A percentile compares a stretch with the other conserved stretches of the same genome.
These are phyloP conservation scores for Paelopatides confundens DNA, from an alignment of 53 echinoderm and acorn worm genomes.

Conservation along the genomic window DNA sequence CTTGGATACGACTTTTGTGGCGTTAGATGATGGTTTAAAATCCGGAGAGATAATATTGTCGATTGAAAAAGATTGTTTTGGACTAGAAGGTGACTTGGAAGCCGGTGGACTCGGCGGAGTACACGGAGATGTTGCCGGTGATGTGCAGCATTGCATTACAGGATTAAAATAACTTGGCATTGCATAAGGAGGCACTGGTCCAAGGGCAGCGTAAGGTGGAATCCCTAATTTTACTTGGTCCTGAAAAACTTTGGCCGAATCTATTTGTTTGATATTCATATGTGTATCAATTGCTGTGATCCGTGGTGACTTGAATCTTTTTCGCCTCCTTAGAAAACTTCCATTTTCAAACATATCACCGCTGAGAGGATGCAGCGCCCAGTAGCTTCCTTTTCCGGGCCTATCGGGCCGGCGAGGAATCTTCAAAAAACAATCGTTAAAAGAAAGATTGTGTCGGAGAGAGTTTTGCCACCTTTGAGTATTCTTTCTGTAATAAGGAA, in stretches of 20 bases:
- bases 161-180: conserved; percentile 60
- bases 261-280: conserved; percentile 95
- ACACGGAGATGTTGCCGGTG: conserved; percentile 64
- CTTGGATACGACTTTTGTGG: background rate
- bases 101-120: conserved; percentile 70
- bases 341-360: conserved; percentile 99
- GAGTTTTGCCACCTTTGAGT: conserved; percentile 99
- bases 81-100: conserved; percentile 64
- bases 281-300: conserved; percentile 93
- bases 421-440: conserved; percentile 99
- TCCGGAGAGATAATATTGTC: conserved; percentile 99
- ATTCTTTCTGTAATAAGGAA: conserved; percentile 98
- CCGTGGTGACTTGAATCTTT: conserved; percentile 95
- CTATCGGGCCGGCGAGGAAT: conserved; percentile 98
- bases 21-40: conserved; percentile 79
- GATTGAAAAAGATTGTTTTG: conserved; percentile 96
- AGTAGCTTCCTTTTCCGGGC: conserved; percentile 99
- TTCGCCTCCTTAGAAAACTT: conserved; percentile 92
- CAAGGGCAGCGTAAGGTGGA: conserved; percentile 74
- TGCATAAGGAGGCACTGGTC: conserved; percentile 77
- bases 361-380: conserved; percentile 97
- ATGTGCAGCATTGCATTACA: conserved; percentile 49
- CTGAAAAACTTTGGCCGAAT: conserved; percentile 96
- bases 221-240: conserved; percentile 94
- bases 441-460: conserved; percentile 92